A percentile compares a stretch with the other conserved stretches of the same genome.
phyloP scores from a whole-genome alignment of 2,888 invertebrate genomes.

The Drosophila diplacantha region DNA sequence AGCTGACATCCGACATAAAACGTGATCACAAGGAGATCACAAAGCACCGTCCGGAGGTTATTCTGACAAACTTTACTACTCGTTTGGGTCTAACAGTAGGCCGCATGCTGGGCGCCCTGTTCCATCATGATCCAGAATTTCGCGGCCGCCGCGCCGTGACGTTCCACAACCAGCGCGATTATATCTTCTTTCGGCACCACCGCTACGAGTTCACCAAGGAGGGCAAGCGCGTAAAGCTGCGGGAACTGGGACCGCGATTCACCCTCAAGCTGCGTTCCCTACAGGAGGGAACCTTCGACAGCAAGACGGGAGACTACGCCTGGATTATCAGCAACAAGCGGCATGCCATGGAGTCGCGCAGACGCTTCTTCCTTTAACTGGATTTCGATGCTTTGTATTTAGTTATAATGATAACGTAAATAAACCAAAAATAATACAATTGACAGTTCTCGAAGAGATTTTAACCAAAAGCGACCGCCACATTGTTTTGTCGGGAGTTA shows the following conservation, averaged over 20 bases:
- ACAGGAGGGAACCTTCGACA: constrained; percentile 98
- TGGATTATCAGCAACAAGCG: constrained; percentile 95
- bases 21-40: constrained; percentile 89
- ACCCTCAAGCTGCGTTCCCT: constrained; percentile 94
- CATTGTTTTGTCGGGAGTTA: constrained; percentile 28
- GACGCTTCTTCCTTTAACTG: constrained; percentile 92
- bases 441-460: constrained; percentile 19
- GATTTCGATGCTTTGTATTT: constrained; percentile 35
- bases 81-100: constrained; percentile 93
- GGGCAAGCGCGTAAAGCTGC: constrained; percentile 85
- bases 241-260: constrained; percentile 98
- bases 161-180: constrained; percentile 99
- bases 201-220: constrained; percentile 94
- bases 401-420: constrained; percentile 34
- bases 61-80: constrained; percentile 97
- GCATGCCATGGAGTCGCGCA: constrained; percentile 95
- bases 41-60: constrained; percentile 94
- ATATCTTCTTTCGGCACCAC: constrained; percentile 98
- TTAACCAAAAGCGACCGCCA: constrained; percentile 33
- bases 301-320: constrained; percentile 97
- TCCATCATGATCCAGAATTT: constrained; percentile 97
- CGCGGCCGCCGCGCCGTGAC: constrained; percentile 94
- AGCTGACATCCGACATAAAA: constrained; percentile 90
- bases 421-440: constrained; percentile 42
- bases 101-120: constrained; percentile 94